phyloP scores from a whole-genome alignment of 2,797 vertebrate genomes.

The Lithobates pipiens region DNA sequence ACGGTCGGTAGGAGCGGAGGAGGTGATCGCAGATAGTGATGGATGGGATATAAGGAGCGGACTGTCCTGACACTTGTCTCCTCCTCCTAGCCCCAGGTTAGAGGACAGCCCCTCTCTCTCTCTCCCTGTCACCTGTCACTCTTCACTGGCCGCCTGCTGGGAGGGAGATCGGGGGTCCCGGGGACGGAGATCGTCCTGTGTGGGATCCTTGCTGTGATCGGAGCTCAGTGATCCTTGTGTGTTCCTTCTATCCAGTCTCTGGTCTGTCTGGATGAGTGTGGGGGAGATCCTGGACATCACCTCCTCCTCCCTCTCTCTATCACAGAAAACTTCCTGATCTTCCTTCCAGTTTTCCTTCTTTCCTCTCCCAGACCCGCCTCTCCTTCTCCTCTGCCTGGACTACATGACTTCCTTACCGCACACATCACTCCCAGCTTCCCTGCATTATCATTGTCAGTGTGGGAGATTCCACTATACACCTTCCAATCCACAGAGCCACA shows the following conservation, averaged over 20 bases:
- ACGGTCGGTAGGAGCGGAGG: not conserved
- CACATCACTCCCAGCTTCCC: not conserved
- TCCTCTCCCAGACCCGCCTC: not conserved
- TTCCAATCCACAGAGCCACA: not conserved
- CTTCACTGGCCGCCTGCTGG: conserved; percentile 16
- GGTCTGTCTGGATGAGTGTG: not conserved
- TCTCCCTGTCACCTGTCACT: conserved; percentile 47
- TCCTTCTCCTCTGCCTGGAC: not conserved
- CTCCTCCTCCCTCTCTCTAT: not conserved
- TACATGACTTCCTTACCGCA: not conserved
- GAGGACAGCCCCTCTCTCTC: conserved; percentile 6
- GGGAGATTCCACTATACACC: not conserved
- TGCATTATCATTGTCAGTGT: not conserved
- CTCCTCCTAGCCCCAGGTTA: conserved; percentile 36
- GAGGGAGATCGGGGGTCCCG: not conserved
- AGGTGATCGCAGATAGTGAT: not conserved
- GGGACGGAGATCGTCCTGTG: not conserved
- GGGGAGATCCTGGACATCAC: not conserved
- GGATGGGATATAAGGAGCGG: conserved; percentile 26
- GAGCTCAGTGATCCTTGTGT: not conserved
- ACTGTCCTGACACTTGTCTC: conserved; percentile 26
- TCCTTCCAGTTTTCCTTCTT: conserved; percentile 8
- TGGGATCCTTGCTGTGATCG: not conserved
- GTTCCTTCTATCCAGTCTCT: not conserved
- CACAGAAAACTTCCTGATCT: conserved; percentile 33